Percentiles rank a stretch among this genome's conserved stretches.
Conservation (phyloP, 1,140 invertebrate genomes). For the Holotrichia oblita region DNA sequence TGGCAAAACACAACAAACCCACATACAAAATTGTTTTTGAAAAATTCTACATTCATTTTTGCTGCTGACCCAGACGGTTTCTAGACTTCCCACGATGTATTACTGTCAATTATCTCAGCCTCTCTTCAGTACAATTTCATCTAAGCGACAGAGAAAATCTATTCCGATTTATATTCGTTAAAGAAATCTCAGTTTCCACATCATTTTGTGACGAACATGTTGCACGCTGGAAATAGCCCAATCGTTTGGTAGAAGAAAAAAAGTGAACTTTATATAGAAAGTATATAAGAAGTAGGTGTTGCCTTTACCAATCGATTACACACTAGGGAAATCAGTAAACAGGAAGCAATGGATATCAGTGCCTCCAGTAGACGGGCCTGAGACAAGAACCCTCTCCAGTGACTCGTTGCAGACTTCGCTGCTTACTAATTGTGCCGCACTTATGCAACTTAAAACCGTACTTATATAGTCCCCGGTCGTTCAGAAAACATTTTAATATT, state of each 20-base stretch:
- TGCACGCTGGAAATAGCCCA: not conserved
- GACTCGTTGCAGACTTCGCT: conserved; percentile 27
- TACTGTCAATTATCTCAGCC: no score
- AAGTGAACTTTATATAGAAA: conserved; percentile 36
- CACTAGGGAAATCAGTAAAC: conserved; percentile 45
- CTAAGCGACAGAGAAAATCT: not conserved
- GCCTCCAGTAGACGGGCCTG: conserved; percentile 13
- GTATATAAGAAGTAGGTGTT: conserved; percentile 29
- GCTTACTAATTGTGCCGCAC: conserved; percentile 19
- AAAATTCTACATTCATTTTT: no score
- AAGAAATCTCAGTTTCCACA: conserved; percentile 28
- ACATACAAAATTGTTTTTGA: no score
- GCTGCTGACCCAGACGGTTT: no score
- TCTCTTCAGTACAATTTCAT: conserved; percentile 2
- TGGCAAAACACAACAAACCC: no score
- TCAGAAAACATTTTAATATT: not conserved
- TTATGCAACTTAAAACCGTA: conserved; percentile 34
- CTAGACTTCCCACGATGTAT: no score
- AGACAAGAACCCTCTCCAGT: conserved; percentile 22
- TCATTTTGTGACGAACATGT: not conserved
- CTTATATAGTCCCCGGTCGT: not conserved
- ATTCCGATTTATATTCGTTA: conserved; percentile 30
- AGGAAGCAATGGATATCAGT: conserved; percentile 37
- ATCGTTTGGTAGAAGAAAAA: not conserved
- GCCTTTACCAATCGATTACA: conserved; percentile 42